phyloP scores from a whole-genome alignment of 2,888 invertebrate species.

The Encarsia formosa region DNA sequence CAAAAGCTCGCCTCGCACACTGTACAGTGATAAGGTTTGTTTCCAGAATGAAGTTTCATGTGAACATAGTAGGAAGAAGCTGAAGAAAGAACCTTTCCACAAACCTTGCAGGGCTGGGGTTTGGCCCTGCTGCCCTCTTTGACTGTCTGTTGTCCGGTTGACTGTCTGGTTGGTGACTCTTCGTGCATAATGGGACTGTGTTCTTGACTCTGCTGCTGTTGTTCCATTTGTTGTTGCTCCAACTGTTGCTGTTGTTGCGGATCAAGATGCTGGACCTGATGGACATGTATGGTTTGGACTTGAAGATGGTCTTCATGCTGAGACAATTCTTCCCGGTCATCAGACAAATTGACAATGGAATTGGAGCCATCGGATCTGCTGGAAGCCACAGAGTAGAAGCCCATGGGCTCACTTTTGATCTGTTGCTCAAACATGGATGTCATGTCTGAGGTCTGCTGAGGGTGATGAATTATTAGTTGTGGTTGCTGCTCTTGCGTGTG shows the following conservation, averaged over 20 bases:
- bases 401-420: conserved; percentile 68
- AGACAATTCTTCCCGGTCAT: conserved; percentile 48
- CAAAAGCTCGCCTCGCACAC: conserved; percentile 75
- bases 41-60: conserved; percentile 77
- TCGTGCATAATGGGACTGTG: conserved; percentile 29
- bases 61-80: conserved; percentile 78
- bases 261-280: conserved; percentile 44
- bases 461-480: conserved; percentile 35
- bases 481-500: conserved; percentile 36
- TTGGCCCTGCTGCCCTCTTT: conserved; percentile 58
- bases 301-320: conserved; percentile 51
- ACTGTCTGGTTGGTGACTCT: conserved; percentile 42
- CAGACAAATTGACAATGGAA: conserved; percentile 49
- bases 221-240: conserved; percentile 49
- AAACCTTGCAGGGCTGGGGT: conserved; percentile 73
- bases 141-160: conserved; percentile 45
- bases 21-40: conserved; percentile 75
- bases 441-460: conserved; percentile 44
- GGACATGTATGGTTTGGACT: conserved; percentile 39
- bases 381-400: conserved; percentile 55
- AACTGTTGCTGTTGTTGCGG: conserved; percentile 53
- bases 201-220: conserved; percentile 38
- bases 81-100: conserved; percentile 73
- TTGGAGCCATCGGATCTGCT: conserved; percentile 49
- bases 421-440: conserved; percentile 66